Conservation (phyloP, 2,113 vertebrate genomes). For the Hucho hucho region DNA sequence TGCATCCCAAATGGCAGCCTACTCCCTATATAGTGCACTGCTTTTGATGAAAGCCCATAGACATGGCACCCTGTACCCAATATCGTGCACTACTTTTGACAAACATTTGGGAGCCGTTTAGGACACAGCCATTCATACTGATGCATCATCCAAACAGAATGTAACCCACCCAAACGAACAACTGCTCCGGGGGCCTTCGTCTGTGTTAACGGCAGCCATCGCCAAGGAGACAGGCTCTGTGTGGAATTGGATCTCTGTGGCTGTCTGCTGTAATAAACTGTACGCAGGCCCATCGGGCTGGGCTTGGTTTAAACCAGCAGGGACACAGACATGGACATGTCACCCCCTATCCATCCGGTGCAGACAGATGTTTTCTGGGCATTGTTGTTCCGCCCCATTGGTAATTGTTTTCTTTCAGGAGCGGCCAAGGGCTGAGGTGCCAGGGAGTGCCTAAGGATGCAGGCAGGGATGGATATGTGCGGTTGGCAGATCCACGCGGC, state of each 20-base stretch:
- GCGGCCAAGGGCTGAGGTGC: conserved; percentile 57
- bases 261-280: background rate
- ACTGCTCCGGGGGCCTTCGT: conserved; percentile 65
- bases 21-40: no score
- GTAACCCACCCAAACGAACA: conserved; percentile 60
- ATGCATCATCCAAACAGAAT: conserved; percentile 32
- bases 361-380: conserved; percentile 73
- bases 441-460: conserved; percentile 54
- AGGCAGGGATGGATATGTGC: conserved; percentile 36
- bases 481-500: conserved; percentile 31
- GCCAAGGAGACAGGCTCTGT: conserved; percentile 60
- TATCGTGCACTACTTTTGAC: no score
- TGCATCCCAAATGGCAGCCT: no score
- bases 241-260: background rate
- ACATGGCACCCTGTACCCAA: no score
- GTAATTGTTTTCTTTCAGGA: conserved; percentile 71
- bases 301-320: conserved; percentile 61
- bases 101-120: no score
- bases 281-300: conserved; percentile 40
- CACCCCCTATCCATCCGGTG: conserved; percentile 46
- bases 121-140: background rate
- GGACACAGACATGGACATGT: conserved; percentile 56
- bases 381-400: conserved; percentile 67
- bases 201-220: conserved; percentile 54
- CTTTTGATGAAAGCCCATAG: no score